phyloP scores from a whole-genome alignment of 2,113 vertebrate genomes.

The Nanorana parkeri region DNA sequence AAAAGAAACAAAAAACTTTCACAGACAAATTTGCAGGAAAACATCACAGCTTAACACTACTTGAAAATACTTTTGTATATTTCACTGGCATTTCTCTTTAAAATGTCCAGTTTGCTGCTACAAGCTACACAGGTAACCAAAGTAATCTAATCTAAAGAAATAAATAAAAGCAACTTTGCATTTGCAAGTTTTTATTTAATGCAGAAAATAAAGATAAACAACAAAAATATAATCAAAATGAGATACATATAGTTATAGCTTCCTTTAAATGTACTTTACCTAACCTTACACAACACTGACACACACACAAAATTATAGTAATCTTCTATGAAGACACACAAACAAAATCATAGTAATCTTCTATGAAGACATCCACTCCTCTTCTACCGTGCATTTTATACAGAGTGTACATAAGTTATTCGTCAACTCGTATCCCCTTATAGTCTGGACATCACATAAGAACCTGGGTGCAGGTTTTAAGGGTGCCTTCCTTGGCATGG shows the following conservation, averaged over 20 bases:
- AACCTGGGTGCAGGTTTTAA: constrained; percentile 60
- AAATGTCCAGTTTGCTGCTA: neutral
- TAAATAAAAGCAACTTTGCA: neutral
- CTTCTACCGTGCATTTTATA: neutral
- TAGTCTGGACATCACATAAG: neutral
- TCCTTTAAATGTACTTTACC: constrained; percentile 1
- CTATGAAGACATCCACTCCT: neutral
- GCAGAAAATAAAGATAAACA: constrained; percentile 17
- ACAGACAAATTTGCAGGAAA: too few species aligned
- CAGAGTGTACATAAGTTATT: neutral
- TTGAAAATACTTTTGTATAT: too few species aligned
- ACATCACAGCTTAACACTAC: too few species aligned
- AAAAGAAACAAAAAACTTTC: too few species aligned
- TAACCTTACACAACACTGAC: constrained; percentile 21
- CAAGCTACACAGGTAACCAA: neutral
- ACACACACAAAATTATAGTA: neutral
- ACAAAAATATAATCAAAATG: neutral
- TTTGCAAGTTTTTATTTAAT: constrained; percentile 50
- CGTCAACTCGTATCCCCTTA: neutral
- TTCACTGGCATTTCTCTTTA: too few species aligned
- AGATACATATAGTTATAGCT: neutral
- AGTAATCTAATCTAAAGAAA: neutral
- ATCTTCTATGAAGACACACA: too few species aligned
- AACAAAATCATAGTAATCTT: constrained; percentile 13
- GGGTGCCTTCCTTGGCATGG: constrained; percentile 72